These are phyloP conservation scores for Branchipolynoe longqiensis DNA, from an alignment of 2,888 invertebrate genomes.

Conservation along the genomic window DNA sequence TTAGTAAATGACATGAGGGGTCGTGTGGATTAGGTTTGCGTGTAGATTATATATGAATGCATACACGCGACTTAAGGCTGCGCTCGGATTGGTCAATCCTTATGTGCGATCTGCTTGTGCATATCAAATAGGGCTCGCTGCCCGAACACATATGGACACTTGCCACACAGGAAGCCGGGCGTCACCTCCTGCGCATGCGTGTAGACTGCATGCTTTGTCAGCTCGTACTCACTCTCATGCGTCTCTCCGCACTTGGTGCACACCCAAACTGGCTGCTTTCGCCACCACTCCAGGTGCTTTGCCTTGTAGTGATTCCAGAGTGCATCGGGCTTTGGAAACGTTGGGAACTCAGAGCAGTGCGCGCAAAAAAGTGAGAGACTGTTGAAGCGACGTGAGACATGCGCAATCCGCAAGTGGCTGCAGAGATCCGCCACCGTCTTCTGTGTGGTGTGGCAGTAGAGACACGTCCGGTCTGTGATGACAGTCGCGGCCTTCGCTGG, in stretches of 20 bases:
- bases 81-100: too few relatives aligned
- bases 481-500: slow-evolving; percentile 32
- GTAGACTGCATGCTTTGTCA: slow-evolving; percentile 42
- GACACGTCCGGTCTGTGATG: slow-evolving; percentile 25
- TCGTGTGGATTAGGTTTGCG: too few relatives aligned
- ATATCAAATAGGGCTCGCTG: background rate
- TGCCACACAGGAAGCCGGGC: slow-evolving; percentile 12
- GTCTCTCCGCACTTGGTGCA: slow-evolving; percentile 45
- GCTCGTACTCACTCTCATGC: slow-evolving; percentile 22
- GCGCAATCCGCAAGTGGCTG: slow-evolving; percentile 24
- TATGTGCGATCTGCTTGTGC: slow-evolving; percentile 38
- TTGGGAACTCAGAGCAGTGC: slow-evolving; percentile 19
- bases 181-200: slow-evolving; percentile 30
- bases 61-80: too few relatives aligned
- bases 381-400: slow-evolving; percentile 46
- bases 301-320: slow-evolving; percentile 31
- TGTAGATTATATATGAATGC: too few relatives aligned
- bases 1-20: too few relatives aligned
- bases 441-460: slow-evolving; percentile 27
- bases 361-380: slow-evolving; percentile 10
- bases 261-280: slow-evolving; percentile 10
- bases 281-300: slow-evolving; percentile 8
- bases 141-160: slow-evolving; percentile 44
- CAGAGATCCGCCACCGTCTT: slow-evolving; percentile 35
- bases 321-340: slow-evolving; percentile 7